phyloP scores from a whole-genome alignment of 1,140 invertebrate genomes.

The Calycopis cecrops region DNA sequence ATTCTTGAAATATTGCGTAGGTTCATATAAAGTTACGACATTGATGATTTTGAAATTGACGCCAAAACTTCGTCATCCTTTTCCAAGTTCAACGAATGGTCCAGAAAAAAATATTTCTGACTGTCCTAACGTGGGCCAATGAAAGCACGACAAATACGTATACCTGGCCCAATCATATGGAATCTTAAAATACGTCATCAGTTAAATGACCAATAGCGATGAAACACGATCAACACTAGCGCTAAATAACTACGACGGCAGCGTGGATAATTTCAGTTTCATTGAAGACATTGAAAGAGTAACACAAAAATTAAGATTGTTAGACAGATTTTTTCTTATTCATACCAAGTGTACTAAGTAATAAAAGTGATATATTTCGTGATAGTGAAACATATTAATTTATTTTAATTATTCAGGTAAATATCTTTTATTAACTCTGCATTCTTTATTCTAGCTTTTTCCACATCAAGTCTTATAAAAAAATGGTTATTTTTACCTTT shows the following conservation, averaged over 20 bases:
- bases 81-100: slow-evolving; percentile 23
- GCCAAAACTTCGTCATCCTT: slow-evolving; percentile 32
- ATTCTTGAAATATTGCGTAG: not conserved
- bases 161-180: slow-evolving; percentile 47
- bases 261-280: slow-evolving; percentile 63
- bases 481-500: too few relatives aligned
- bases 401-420: slow-evolving; percentile 18
- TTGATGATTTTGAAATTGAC: slow-evolving; percentile 41
- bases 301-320: slow-evolving; percentile 29
- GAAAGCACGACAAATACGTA: slow-evolving; percentile 46
- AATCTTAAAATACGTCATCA: slow-evolving; percentile 44
- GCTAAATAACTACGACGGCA: slow-evolving; percentile 66
- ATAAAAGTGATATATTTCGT: slow-evolving; percentile 37
- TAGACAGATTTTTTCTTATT: slow-evolving; percentile 26
- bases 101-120: slow-evolving; percentile 25
- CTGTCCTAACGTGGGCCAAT: slow-evolving; percentile 70
- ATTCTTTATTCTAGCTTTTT: not conserved
- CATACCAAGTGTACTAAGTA: slow-evolving; percentile 31
- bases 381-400: slow-evolving; percentile 21
- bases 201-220: slow-evolving; percentile 45
- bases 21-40: slow-evolving; percentile 12
- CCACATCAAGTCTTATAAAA: too few relatives aligned
- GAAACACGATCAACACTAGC: slow-evolving; percentile 66
- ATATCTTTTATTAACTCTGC: not conserved
- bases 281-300: slow-evolving; percentile 48